Evolutionary conservation across 2,888 invertebrate species (phyloP), one percentile per base, ranked within the genome.

Genomic region (Cremastinae sp.): DNA sequence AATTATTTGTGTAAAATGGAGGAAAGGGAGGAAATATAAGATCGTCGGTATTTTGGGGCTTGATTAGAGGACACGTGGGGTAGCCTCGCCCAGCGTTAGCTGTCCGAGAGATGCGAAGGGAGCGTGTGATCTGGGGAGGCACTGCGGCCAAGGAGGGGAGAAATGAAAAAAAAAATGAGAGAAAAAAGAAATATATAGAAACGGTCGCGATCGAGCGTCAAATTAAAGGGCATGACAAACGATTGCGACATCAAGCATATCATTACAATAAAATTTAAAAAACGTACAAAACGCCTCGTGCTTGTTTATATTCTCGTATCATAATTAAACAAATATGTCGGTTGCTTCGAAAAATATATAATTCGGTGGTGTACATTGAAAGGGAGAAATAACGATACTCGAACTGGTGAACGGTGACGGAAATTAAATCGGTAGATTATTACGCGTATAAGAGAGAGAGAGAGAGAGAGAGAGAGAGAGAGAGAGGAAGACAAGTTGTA

Each of bases 1-100:
- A n/a, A n/a, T n/a, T n/a, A n/a, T n/a, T n/a, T n/a, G n/a, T n/a
- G n/a, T n/a, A n/a, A n/a, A n/a, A n/a, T n/a, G n/a, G n/a, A n/a
- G 5, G 62, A 43, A 45, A 34, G 45, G 36, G 68, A 14, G 14
- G 16, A 38, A 41, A 16, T 14, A 16, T n/a, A 16, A 68, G 47
- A 68, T 49, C 68, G 84, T 83, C 85, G 86, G 85, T 84, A 84
- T 85, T 84, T 81, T 81, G 82, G 83, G 73, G 79, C 84, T 84
- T 85, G 86, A 86, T 86, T 86, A 86, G 85, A 86, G 86, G 85
- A 86, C 84, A 79, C 82, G 81, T 76, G 81, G 81, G 79, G 78
- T 81, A 61, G 72, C 71, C 72, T 51, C 68, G 64, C 54, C 62
- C 64, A 51, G 62, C 38, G 58, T 68, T 75, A 72, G 75, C 73